phyloP scores from a whole-genome alignment of 2,888 invertebrate species.

The Cacoxenus indagator region DNA sequence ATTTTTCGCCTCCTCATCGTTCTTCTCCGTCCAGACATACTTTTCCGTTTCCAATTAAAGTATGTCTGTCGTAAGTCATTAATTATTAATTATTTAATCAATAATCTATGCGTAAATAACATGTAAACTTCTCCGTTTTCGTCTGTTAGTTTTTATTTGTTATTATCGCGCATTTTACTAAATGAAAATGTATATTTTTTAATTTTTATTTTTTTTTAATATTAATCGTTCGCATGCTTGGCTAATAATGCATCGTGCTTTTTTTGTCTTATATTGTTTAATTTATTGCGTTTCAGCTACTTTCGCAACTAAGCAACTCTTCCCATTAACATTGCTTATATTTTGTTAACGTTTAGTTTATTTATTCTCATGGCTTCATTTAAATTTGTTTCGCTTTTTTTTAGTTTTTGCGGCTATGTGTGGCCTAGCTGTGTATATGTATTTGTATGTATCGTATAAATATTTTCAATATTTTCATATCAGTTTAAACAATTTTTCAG shows the following conservation, averaged over 20 bases:
- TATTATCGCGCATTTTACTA: slow-evolving; percentile 50
- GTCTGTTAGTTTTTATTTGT: background rate
- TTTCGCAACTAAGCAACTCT: slow-evolving; percentile 26
- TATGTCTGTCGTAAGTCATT: slow-evolving; percentile 30
- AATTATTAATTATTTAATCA: slow-evolving; percentile 51
- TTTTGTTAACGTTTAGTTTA: background rate
- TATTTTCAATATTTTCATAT: slow-evolving; percentile 36
- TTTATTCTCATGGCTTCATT: background rate
- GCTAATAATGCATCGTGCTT: slow-evolving; percentile 41
- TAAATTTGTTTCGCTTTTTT: slow-evolving; percentile 20
- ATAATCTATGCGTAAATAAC: slow-evolving; percentile 65
- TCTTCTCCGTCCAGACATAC: slow-evolving; percentile 43
- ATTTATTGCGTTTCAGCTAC: slow-evolving; percentile 37
- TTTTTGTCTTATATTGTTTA: slow-evolving; percentile 6
- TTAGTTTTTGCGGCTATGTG: slow-evolving; percentile 29
- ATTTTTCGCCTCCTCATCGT: slow-evolving; percentile 36
- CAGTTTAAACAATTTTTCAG: slow-evolving; percentile 46
- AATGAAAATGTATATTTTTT: slow-evolving; percentile 39
- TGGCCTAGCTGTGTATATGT: background rate
- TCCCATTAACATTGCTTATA: slow-evolving; percentile 17
- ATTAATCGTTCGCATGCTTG: slow-evolving; percentile 34
- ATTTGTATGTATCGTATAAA: background rate
- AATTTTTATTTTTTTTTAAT: slow-evolving; percentile 22
- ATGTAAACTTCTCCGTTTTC: slow-evolving; percentile 21
- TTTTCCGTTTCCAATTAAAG: slow-evolving; percentile 49